These are phyloP conservation scores for Leuciscus idus DNA, from an alignment of 2,113 vertebrate genomes.

Conservation along the genomic window DNA sequence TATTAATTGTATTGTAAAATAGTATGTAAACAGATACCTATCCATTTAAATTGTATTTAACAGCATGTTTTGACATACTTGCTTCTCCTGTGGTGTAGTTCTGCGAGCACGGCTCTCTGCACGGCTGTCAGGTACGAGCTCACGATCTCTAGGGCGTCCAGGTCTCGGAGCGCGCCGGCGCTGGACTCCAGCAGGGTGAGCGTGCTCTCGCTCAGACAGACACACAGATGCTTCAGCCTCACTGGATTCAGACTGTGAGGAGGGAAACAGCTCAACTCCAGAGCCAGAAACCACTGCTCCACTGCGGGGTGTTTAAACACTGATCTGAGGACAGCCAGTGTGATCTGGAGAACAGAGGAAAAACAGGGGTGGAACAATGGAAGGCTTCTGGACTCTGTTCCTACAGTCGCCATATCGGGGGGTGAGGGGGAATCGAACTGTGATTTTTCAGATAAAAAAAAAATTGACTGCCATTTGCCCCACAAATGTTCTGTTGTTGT, in stretches of 20 bases:
- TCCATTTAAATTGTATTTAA: neutral
- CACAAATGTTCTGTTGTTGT: no score
- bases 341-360: slow-evolving; percentile 69
- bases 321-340: slow-evolving; percentile 73
- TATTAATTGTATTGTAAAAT: no score
- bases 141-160: slow-evolving; percentile 68
- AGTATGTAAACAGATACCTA: no score
- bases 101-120: slow-evolving; percentile 75
- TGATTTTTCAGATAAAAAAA: no score
- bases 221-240: slow-evolving; percentile 78
- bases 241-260: slow-evolving; percentile 81
- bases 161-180: slow-evolving; percentile 68
- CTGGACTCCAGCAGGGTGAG: slow-evolving; percentile 76
- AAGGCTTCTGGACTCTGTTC: neutral
- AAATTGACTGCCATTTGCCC: no score
- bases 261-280: slow-evolving; percentile 79
- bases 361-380: neutral
- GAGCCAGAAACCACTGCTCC: slow-evolving; percentile 89
- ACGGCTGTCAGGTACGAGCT: slow-evolving; percentile 74
- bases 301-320: slow-evolving; percentile 85
- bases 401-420: no score
- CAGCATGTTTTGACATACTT: neutral
- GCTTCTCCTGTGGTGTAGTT: slow-evolving; percentile 65
- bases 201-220: slow-evolving; percentile 72
- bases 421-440: no score